Evolutionary conservation across 2,797 vertebrate genomes (phyloP), one percentile per base, ranked within the genome.

Genomic region (Channallabes apus): DNA sequence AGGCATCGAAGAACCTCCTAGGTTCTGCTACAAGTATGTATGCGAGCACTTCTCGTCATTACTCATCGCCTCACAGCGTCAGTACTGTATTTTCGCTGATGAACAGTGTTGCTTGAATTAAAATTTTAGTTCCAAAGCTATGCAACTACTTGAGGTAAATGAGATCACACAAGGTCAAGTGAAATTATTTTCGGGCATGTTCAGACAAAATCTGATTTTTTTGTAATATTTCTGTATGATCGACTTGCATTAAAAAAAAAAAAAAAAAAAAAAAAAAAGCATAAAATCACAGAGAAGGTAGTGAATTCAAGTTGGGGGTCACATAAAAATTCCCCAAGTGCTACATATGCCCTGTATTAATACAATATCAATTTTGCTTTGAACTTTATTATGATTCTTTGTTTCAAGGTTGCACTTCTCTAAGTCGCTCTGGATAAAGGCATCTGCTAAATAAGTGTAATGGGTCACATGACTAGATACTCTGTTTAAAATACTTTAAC

Each of bases 21-120:
- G 98, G 98, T 82, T 99, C 98, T 88, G 98, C 98, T 85, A 99
- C 97, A 89, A 99, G 98, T 99, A 93, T 88, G 98, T 97, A 87
- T 77, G 59, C 79, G 75, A 12, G 81, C 41, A 88, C 41, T 82
- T 59, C 64, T 41, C 64, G 22, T 51, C 29, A 8, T 29, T 62
- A n/a, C 38, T 6, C 32, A 3, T 14, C 3, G n/a, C 29, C 11
- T 32, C 8, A 32, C 1, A 18, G n/a, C 20, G 8, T 56, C n/a
- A 14, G 1, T 22, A 9, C 0, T 4, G 0, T 29, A 9, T 18
- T 73, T 51, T 77, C 9, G 22, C 17, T n/a, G 41, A 75, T 27
- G 1, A 15, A 73, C 4, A 72, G 8, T 24, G 22, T 73, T 69
- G 4, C 3, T 11, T 11, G 35, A 22, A 35, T 68, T 68, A 3